A percentile compares a stretch with the other conserved stretches of the same genome.
phyloP scores from a whole-genome alignment of 1,140 invertebrate species.

The Aphelinus certus region DNA sequence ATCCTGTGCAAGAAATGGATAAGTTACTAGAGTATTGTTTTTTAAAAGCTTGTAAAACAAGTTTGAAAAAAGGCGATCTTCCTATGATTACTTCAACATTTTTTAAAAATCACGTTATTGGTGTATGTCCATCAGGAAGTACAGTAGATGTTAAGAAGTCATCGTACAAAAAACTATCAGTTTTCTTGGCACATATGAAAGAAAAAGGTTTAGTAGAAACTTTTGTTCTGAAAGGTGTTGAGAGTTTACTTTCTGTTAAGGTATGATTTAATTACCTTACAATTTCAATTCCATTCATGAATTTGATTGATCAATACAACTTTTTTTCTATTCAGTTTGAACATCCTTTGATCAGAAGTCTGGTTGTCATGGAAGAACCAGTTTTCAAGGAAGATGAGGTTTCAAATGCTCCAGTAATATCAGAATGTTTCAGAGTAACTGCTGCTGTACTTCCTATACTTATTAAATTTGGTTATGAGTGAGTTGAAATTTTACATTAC shows the following conservation, averaged over 20 bases:
- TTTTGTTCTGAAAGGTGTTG: constrained; percentile 70
- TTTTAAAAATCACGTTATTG: constrained; percentile 82
- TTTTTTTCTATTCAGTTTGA: constrained; percentile 66
- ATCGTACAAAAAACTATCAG: constrained; percentile 87
- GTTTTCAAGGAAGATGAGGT: constrained; percentile 54
- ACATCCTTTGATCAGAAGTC: constrained; percentile 54
- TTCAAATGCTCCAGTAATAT: constrained; percentile 66
- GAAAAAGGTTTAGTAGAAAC: constrained; percentile 67
- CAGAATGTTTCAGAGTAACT: constrained; percentile 78
- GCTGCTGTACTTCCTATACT: constrained; percentile 74
- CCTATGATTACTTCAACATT: constrained; percentile 81
- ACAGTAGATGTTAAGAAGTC: constrained; percentile 89
- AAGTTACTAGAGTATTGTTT: constrained; percentile 80
- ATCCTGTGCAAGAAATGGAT: constrained; percentile 74
- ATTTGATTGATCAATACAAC: constrained; percentile 8
- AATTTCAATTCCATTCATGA: not conserved
- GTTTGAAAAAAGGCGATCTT: constrained; percentile 71
- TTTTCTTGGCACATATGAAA: constrained; percentile 75
- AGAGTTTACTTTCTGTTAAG: constrained; percentile 67
- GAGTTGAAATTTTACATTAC: constrained; percentile 45
- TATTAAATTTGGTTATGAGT: constrained; percentile 69
- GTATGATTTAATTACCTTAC: constrained; percentile 47
- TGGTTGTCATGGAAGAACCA: constrained; percentile 50
- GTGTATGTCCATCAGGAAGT: constrained; percentile 73
- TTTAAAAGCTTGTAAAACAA: constrained; percentile 77